Evolutionary conservation across 2,797 vertebrate genomes (phyloP).

Genomic region (Coregonus suidteri): DNA sequence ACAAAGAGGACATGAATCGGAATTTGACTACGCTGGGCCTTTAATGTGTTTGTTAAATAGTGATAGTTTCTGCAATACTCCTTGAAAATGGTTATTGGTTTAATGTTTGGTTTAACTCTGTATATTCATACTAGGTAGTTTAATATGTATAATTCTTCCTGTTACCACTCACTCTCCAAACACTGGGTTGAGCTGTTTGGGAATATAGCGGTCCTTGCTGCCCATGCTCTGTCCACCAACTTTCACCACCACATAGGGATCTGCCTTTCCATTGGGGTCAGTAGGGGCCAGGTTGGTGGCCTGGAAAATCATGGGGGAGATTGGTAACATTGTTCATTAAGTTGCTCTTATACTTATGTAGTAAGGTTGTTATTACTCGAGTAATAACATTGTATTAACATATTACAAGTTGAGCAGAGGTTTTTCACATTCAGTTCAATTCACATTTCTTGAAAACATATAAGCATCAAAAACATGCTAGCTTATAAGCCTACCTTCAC

Average conservation of each 20-base stretch:
- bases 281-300: conserved; percentile 87
- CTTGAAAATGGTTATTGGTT: too few relatives aligned
- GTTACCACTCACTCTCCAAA: conserved; percentile 89
- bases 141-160: not conserved
- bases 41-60: not conserved
- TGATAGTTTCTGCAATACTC: too few relatives aligned
- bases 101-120: too few relatives aligned
- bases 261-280: conserved; percentile 91
- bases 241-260: conserved; percentile 88
- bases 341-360: not conserved
- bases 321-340: not conserved
- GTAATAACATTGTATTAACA: not conserved
- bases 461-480: not conserved
- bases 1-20: not conserved
- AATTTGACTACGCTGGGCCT: not conserved
- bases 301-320: conserved; percentile 61
- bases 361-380: not conserved
- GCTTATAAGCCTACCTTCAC: conserved; percentile 79
- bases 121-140: not conserved
- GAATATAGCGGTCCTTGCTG: conserved; percentile 88
- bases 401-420: not conserved
- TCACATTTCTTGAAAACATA: not conserved
- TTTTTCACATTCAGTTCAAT: not conserved
- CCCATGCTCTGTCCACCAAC: conserved; percentile 78
- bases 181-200: conserved; percentile 91